Base-by-base conservation (phyloP, 2,888 invertebrate species). In the Crocallis elinguaria region DNA sequence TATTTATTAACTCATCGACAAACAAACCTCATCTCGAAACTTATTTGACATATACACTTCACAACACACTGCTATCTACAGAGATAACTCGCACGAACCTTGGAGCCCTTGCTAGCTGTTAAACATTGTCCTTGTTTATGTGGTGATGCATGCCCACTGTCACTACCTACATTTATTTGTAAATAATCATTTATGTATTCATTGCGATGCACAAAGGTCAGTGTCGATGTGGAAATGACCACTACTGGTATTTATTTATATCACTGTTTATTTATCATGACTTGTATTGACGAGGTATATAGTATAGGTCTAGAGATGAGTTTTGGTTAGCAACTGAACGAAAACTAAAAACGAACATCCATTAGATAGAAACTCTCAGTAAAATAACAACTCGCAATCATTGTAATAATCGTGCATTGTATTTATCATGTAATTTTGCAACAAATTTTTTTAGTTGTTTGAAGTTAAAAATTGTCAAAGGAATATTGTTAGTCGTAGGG, bases 1-100 rank as follows among this genome's bases (percentile, higher is more conserved):
- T n/a, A n/a, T n/a, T n/a, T n/a, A n/a, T n/a, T n/a, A 25, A 25
- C 4, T 25, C n/a, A n/a, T 23, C 7, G 3, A 32, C 14, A 32
- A 32, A 32, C 14, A 36, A 36, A 12, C 11, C 0, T 36, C 12
- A 13, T 37, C 9, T 13, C 23, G 21, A 7, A 21, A 36, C 11
- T 16, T 5, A 13, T 13, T 30, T 30, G 5, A 19, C 11, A 16
- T n/a, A 7, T 33, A 27, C 11, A 35, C 13, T 14, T 46, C 27
- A 23, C 23, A 32, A 16, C 38, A 33, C 8, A 14, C 11, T 33
- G 30, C 41, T 54, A 54, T 53, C 43, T 48, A 3, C 16, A 12
- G 9, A 54, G 39, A 49, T 49, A 49, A 44, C 23, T 49, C 16
- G 14, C 13, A 37, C 21, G 23, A 37, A 29, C 51, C 41, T 52